These are phyloP conservation scores for Euphonia xanthogaster DNA, from an alignment of 2,797 vertebrate genomes.

Conservation along the genomic window DNA sequence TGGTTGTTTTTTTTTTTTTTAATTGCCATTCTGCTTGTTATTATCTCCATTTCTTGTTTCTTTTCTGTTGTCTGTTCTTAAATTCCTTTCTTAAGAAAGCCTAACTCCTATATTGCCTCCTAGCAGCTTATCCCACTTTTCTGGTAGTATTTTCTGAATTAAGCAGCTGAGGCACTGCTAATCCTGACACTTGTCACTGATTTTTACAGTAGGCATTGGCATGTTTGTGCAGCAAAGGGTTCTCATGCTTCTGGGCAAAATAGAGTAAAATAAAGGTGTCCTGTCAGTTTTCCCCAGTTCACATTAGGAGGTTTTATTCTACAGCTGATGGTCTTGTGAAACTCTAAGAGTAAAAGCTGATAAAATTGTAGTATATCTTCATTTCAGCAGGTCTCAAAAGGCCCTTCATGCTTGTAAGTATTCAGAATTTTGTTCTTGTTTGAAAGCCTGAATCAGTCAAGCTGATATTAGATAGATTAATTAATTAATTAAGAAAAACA, in stretches of 20 bases:
- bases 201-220: neutral
- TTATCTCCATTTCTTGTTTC: neutral
- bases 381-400: neutral
- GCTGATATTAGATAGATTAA: neutral
- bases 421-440: neutral
- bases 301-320: neutral
- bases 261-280: neutral
- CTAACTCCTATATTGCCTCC: neutral
- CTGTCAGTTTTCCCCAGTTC: neutral
- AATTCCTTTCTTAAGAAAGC: neutral
- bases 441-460: neutral
- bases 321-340: neutral
- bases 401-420: neutral
- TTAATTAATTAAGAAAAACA: too few species aligned
- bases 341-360: neutral
- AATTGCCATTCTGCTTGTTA: neutral
- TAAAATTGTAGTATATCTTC: neutral
- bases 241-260: neutral
- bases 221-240: neutral
- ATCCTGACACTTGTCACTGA: neutral
- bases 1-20: neutral
- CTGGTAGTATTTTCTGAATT: neutral
- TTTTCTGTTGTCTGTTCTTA: neutral
- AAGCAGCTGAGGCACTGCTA: neutral
- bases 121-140: neutral